A percentile compares a stretch with the other conserved stretches of the same genome.
Evolutionary conservation across 2,888 invertebrate genomes (phyloP).

Genomic region (Oscheius sp.): DNA sequence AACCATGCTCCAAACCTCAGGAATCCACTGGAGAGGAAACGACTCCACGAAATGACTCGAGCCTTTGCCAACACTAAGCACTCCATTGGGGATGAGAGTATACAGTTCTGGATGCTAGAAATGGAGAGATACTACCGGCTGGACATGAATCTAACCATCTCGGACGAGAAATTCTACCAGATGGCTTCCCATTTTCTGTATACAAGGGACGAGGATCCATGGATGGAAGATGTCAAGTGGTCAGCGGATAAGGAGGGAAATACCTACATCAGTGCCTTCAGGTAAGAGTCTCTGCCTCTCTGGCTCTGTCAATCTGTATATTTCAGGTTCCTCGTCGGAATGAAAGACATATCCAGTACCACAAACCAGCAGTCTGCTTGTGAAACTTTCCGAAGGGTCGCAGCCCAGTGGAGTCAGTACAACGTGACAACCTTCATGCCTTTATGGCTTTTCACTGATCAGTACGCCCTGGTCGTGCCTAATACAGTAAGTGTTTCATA

Average conservation of each 20-base stretch:
- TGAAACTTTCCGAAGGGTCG: conserved; percentile 57
- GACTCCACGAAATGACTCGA: conserved; percentile 41
- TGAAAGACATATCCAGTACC: conserved; percentile 65
- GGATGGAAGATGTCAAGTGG: conserved; percentile 63
- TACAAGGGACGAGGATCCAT: conserved; percentile 52
- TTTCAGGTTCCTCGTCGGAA: conserved; percentile 62
- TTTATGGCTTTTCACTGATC: conserved; percentile 71
- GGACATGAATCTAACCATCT: conserved; percentile 24
- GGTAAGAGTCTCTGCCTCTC: conserved; percentile 38
- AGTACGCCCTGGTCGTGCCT: conserved; percentile 68
- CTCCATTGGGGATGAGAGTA: conserved; percentile 63
- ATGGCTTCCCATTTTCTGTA: conserved; percentile 60
- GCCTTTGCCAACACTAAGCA: conserved; percentile 61
- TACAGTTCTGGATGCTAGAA: conserved; percentile 66
- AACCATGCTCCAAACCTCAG: conserved; percentile 63
- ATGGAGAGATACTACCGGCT: conserved; percentile 55
- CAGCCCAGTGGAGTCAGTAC: conserved; percentile 39
- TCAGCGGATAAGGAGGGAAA: conserved; percentile 35
- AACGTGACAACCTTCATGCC: conserved; percentile 71
- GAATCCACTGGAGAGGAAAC: conserved; percentile 47
- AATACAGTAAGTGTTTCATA: conserved; percentile 55
- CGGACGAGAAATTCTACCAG: conserved; percentile 50
- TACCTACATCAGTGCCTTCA: conserved; percentile 48
- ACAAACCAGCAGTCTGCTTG: conserved; percentile 63
- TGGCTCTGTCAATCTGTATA: not conserved